Evolutionary conservation across 2,797 vertebrate species (phyloP).

Genomic region (Morus bassanus): DNA sequence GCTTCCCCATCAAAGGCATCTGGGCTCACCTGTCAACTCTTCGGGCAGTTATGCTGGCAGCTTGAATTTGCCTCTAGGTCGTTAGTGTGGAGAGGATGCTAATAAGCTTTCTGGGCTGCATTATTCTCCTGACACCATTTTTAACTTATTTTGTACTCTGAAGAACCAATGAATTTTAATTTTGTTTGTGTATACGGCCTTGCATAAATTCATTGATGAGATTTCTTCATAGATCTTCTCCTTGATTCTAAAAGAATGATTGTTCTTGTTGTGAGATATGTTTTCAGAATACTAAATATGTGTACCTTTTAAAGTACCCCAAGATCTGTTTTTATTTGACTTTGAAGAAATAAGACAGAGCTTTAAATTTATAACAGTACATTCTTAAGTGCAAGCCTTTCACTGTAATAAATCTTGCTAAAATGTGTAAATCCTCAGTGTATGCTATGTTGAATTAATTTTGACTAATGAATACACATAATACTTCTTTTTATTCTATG

Average conservation of each 20-base stretch:
- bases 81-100: slow-evolving; percentile 23
- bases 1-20: neutral
- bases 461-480: neutral
- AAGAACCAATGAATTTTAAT: slow-evolving; percentile 40
- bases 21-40: neutral
- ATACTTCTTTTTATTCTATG: neutral
- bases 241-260: neutral
- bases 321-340: neutral
- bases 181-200: neutral
- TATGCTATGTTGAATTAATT: neutral
- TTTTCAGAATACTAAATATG: neutral
- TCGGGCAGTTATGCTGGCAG: neutral
- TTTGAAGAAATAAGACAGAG: neutral
- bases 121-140: slow-evolving; percentile 17
- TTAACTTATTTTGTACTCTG: slow-evolving; percentile 31
- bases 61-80: neutral
- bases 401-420: neutral
- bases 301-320: neutral
- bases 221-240: neutral
- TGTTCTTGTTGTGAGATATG: neutral
- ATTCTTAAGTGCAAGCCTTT: neutral
- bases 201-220: neutral
- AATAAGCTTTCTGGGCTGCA: slow-evolving; percentile 3
- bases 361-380: neutral
- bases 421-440: neutral